Conservation (phyloP, 2,888 invertebrate species). For the Sclerodermus sp. region DNA sequence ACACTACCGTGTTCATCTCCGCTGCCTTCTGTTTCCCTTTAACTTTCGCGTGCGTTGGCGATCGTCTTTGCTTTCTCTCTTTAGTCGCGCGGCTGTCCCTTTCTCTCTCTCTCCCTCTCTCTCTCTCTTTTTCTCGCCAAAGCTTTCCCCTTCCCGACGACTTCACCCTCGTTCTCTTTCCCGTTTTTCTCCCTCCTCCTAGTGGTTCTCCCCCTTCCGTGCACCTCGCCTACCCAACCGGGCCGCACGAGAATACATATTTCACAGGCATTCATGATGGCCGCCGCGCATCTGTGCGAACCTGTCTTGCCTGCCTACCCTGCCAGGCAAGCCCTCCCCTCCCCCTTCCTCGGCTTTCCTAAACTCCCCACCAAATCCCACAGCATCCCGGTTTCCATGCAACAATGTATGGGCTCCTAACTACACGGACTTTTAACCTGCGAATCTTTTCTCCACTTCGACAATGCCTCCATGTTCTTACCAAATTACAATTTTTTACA, state of each 20-base stretch:
- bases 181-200: constrained; percentile 4
- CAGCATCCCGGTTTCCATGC: too few species aligned
- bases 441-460: too few species aligned
- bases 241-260: constrained; percentile 54
- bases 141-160: neutral
- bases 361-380: too few species aligned
- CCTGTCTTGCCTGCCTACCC: constrained; percentile 43
- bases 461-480: too few species aligned
- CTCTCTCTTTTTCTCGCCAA: constrained; percentile 6
- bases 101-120: constrained; percentile 12
- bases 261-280: constrained; percentile 59
- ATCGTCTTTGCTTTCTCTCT: constrained; percentile 5
- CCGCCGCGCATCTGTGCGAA: constrained; percentile 57
- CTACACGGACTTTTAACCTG: too few species aligned
- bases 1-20: constrained; percentile 7
- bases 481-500: too few species aligned
- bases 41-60: constrained; percentile 3
- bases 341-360: neutral
- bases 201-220: constrained; percentile 12
- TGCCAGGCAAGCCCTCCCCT: neutral
- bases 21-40: constrained; percentile 1
- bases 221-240: constrained; percentile 26
- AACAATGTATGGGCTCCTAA: too few species aligned
- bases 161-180: neutral
- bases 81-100: constrained; percentile 3